Percentiles rank a stretch among this genome's conserved stretches.
Conservation (phyloP, 1,140 invertebrate genomes). For the Diachasma alloeum region DNA sequence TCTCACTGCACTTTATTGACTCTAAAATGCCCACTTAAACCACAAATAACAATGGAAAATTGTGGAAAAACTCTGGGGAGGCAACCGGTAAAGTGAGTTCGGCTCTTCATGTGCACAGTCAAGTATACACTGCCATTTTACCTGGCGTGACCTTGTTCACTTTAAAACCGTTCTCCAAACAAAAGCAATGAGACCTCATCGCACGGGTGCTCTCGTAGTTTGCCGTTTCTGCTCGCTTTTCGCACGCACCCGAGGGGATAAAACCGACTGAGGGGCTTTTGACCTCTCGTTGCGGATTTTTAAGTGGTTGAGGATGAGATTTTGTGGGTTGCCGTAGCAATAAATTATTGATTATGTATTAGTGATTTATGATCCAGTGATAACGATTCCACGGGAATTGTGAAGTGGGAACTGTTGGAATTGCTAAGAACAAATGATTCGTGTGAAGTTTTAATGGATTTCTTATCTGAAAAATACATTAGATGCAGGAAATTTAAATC, state of each 20-base stretch:
- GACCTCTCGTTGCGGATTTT: no score
- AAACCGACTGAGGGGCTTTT: neutral
- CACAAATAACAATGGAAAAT: neutral
- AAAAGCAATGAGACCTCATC: constrained; percentile 31
- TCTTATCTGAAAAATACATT: no score
- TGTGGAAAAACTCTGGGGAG: neutral
- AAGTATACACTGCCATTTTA: constrained; percentile 28
- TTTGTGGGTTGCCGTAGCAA: no score
- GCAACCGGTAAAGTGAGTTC: neutral
- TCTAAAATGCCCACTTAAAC: neutral
- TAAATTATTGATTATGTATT: no score
- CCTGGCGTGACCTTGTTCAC: constrained; percentile 47
- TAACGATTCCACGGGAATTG: no score
- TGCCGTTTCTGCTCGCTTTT: constrained; percentile 21
- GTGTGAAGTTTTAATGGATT: no score
- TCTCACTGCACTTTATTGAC: neutral
- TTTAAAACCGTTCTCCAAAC: constrained; percentile 45
- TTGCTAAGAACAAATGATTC: no score
- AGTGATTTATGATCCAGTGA: no score
- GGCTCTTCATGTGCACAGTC: neutral
- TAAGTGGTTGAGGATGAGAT: no score
- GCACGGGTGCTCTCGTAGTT: neutral
- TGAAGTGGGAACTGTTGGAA: no score
- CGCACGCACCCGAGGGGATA: neutral
- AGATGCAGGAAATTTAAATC: no score